Evolutionary conservation across 2,888 invertebrate species (phyloP), one percentile per base, ranked within the genome.

Genomic region (Volucella zonaria): DNA sequence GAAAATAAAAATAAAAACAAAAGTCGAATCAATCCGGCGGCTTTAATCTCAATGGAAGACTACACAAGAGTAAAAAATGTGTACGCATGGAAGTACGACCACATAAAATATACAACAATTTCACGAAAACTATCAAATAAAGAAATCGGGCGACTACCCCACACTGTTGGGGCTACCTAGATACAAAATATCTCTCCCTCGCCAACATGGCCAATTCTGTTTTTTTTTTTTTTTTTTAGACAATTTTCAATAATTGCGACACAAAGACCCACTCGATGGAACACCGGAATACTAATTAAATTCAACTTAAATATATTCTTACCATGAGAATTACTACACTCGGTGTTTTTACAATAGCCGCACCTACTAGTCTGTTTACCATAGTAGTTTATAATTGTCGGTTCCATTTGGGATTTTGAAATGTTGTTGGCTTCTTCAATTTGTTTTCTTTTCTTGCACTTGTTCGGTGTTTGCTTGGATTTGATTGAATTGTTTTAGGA

Each of bases 231-330:
- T 47, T 18, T 51, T 59, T 51, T 47, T 12, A 42, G 4, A 56
- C n/a, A n/a, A 40, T 43, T 31, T 15, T 8, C 6, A 51, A 23
- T 3, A 40, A 23, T 9, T 47, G 31, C 2, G 52, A 64, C 51
- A 51, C 43, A 73, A 59, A 66, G 43, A 42, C 14, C 42, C 43
- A 8, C 23, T 43, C 12, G 15, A n/a, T 18, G 15, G n/a, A n/a
- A 3, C 42, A 59, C 23, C 31, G 18, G 6, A 23, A 40, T 18
- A 3, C n/a, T 15, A 12, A 10, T 47, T 49, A 0, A 4, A 54
- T 10, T 11, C 12, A 8, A n/a, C 9, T 12, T 18, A 67, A 49
- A 56, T 61, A 9, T 98, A 66, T 64, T 75, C 90, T 89, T 89
- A 91, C 91, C 91, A 82, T 91, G 88, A n/a, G 90, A 88, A 61